Evolutionary conservation across 2,113 vertebrate genomes (phyloP).

Genomic region (Progne subis): DNA sequence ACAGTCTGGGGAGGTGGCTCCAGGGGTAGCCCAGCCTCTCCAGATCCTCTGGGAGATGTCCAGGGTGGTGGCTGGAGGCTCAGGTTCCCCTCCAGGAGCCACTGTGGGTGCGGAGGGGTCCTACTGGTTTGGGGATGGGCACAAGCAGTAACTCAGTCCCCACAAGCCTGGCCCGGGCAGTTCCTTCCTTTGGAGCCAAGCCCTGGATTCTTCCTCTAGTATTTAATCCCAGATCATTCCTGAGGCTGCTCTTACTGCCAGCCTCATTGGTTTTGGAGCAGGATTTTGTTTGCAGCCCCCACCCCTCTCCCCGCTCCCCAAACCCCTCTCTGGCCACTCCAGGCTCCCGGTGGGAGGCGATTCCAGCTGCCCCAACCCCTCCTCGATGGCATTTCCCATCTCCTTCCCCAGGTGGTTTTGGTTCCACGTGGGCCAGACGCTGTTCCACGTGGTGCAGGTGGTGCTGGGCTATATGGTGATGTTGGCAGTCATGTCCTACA

Average conservation of each 20-base stretch:
- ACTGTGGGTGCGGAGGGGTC: not conserved
- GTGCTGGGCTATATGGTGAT: conserved; percentile 91
- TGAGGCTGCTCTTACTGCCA: not conserved
- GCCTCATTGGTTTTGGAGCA: not conserved
- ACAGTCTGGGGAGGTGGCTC: not conserved
- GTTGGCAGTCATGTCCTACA: conserved; percentile 97
- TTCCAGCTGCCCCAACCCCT: not conserved
- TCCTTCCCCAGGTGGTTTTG: conserved; percentile 72
- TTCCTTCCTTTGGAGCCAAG: not conserved
- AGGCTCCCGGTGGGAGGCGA: fast-evolving
- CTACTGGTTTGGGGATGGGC: fast-evolving
- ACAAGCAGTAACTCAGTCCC: not conserved
- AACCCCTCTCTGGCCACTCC: fast-evolving
- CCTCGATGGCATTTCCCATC: not conserved
- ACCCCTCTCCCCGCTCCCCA: not conserved
- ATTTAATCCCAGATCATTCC: not conserved
- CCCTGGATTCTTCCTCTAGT: not conserved
- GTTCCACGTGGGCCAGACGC: conserved; percentile 78
- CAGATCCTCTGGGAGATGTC: not conserved
- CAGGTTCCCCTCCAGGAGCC: fast-evolving
- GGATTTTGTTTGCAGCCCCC: not conserved
- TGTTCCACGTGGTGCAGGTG: conserved; percentile 87
- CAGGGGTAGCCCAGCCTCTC: fast-evolving
- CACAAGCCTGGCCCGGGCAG: fast-evolving
- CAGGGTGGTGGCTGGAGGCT: not conserved